Percentiles rank a stretch among this genome's conserved stretches.
phyloP scores from a whole-genome alignment of 2,888 invertebrate genomes.

The Cryptus viduatorius region DNA sequence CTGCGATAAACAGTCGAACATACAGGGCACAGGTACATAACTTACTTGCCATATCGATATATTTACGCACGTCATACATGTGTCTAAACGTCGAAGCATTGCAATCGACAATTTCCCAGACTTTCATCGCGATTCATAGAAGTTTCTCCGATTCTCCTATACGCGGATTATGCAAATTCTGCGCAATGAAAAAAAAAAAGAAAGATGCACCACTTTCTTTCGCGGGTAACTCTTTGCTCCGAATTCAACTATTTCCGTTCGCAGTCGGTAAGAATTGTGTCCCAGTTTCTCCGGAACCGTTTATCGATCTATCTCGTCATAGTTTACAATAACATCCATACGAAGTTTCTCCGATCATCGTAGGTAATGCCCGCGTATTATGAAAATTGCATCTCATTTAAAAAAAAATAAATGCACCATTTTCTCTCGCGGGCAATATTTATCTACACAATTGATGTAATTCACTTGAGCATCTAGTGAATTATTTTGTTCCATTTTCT shows the following conservation, averaged over 20 bases:
- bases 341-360: conserved; percentile 31
- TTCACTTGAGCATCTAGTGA: background rate
- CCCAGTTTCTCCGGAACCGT: background rate
- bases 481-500: background rate
- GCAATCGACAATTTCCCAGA: conserved; percentile 12
- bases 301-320: background rate
- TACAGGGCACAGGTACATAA: conserved; percentile 17
- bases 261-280: too few species aligned
- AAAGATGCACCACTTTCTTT: background rate
- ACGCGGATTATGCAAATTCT: background rate
- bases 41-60: background rate
- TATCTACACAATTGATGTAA: background rate
- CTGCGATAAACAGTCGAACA: conserved; percentile 44
- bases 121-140: conserved; percentile 18
- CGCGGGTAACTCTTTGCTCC: background rate
- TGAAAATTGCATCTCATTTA: conserved; percentile 9
- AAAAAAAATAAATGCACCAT: background rate
- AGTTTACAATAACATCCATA: background rate
- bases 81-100: conserved; percentile 17
- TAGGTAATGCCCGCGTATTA: conserved; percentile 26
- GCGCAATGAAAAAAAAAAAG: background rate
- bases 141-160: background rate
- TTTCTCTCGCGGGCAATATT: background rate
- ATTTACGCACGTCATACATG: background rate
- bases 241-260: too few species aligned